These are phyloP conservation scores for Drosophila robusta DNA, from an alignment of 2,888 invertebrate species.

Conservation along the genomic window DNA sequence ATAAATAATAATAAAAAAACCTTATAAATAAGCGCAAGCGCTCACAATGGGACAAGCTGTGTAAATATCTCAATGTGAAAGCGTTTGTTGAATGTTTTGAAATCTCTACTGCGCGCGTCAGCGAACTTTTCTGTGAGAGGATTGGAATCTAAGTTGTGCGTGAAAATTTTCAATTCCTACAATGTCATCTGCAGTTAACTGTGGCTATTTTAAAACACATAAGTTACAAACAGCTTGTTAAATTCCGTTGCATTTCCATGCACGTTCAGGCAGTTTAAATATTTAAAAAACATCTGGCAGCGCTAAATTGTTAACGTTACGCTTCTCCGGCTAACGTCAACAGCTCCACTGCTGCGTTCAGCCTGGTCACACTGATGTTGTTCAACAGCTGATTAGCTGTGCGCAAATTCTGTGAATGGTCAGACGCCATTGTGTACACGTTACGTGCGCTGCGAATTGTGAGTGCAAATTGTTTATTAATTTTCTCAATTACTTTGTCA, in stretches of 20 bases:
- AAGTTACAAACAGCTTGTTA: neutral
- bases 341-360: neutral
- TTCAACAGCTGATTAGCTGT: conserved; percentile 43
- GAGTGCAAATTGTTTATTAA: conserved; percentile 41
- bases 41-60: conserved; percentile 72
- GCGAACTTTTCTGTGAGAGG: conserved; percentile 16
- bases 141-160: neutral
- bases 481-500: conserved; percentile 8
- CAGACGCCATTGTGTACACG: conserved; percentile 59
- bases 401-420: conserved; percentile 35
- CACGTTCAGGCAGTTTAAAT: neutral
- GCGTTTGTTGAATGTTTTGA: conserved; percentile 66
- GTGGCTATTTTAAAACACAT: neutral
- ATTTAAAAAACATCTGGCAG: conserved; percentile 23
- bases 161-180: neutral
- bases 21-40: conserved; percentile 40
- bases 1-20: conserved; percentile 41
- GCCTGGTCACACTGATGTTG: conserved; percentile 31
- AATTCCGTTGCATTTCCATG: neutral
- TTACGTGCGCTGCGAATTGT: conserved; percentile 60
- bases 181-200: neutral
- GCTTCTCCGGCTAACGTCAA: neutral
- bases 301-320: neutral
- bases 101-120: conserved; percentile 65
- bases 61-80: conserved; percentile 67